A percentile compares a stretch with the other conserved stretches of the same genome.
phyloP scores from a whole-genome alignment of 2,113 vertebrate genomes.

The Sarotherodon lohbergeri region DNA sequence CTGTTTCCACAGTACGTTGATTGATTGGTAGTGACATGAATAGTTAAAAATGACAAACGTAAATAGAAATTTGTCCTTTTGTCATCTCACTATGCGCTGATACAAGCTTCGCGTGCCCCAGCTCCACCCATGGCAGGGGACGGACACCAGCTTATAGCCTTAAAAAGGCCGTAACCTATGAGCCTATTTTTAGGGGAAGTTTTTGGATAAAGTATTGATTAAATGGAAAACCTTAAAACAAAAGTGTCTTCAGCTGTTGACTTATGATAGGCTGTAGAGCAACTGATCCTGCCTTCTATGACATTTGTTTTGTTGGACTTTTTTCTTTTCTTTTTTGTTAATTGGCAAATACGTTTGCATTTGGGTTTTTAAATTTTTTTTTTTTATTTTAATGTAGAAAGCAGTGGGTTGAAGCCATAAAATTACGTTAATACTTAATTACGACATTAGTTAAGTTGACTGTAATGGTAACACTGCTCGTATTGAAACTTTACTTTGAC shows the following conservation, averaged over 20 bases:
- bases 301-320: not conserved
- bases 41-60: not conserved
- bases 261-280: not conserved
- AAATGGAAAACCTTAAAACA: not conserved
- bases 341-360: not conserved
- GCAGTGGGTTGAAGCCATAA: not conserved
- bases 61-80: not conserved
- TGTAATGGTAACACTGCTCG: not conserved
- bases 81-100: not conserved
- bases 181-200: slow-evolving; percentile 68
- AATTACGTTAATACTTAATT: not conserved
- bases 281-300: not conserved
- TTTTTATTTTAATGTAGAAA: not conserved
- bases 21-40: not conserved
- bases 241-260: not conserved
- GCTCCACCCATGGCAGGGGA: slow-evolving; percentile 28
- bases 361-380: not conserved
- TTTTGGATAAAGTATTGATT: not conserved
- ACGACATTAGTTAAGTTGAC: not conserved
- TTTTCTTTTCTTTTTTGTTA: not conserved
- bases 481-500: not conserved
- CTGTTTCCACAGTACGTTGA: not conserved
- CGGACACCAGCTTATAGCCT: slow-evolving; percentile 39
- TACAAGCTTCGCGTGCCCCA: not conserved
- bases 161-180: slow-evolving; percentile 62